Evolutionary conservation across 2,797 vertebrate species (phyloP).

Genomic region (Pipistrellus pipistrellus): DNA sequence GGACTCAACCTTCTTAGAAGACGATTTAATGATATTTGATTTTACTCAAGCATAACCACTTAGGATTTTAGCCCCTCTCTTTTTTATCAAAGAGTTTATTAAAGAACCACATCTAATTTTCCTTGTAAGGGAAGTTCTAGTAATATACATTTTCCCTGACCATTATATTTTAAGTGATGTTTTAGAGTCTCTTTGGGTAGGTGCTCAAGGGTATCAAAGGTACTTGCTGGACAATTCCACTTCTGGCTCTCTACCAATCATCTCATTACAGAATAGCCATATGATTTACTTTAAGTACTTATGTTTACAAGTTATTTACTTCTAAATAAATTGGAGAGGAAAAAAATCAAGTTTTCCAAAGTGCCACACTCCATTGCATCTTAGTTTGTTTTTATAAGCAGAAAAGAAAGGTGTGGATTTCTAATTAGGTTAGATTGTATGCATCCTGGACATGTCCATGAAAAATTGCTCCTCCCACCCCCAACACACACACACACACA

Average conservation of each 20-base stretch:
- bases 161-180: neutral
- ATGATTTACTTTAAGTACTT: neutral
- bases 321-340: slow-evolving; percentile 1
- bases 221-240: neutral
- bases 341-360: neutral
- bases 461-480: neutral
- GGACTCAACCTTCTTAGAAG: neutral
- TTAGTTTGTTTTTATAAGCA: neutral
- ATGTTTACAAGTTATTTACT: slow-evolving; percentile 4
- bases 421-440: neutral
- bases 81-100: neutral
- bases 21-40: neutral
- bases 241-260: neutral
- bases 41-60: neutral
- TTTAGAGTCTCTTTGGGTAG: neutral
- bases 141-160: neutral
- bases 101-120: neutral
- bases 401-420: neutral
- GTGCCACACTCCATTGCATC: neutral
- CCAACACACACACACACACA: neutral
- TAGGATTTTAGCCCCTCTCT: neutral
- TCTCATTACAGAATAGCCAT: neutral
- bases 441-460: neutral
- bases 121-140: neutral
- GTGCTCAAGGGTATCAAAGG: neutral